A percentile compares a stretch with the other conserved stretches of the same genome.
These are phyloP conservation scores for Ctenodactylus gundi DNA, from an alignment of 2,113 vertebrate genomes.

Conservation along the genomic window DNA sequence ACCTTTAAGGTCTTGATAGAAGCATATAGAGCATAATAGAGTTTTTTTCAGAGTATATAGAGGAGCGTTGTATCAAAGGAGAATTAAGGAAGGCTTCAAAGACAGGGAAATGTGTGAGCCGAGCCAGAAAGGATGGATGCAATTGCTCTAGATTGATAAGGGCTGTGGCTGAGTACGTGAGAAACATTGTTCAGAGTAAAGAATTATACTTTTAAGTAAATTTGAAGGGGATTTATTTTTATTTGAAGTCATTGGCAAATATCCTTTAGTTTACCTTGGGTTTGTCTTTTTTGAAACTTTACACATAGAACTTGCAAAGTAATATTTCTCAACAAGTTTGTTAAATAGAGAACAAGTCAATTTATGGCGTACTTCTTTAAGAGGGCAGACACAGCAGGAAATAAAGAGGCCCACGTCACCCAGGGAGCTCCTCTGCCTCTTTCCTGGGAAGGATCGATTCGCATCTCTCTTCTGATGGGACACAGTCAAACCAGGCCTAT, in stretches of 20 bases:
- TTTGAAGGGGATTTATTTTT: not conserved
- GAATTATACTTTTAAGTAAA: not conserved
- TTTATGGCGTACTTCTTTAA: not conserved
- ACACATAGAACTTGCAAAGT: not conserved
- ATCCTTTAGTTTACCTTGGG: not conserved
- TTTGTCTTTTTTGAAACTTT: not conserved
- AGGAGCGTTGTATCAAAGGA: not conserved
- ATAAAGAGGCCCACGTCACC: not conserved
- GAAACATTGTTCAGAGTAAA: not conserved
- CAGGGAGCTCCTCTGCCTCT: not conserved
- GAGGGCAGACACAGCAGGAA: not conserved
- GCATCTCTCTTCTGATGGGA: not conserved
- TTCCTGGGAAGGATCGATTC: not conserved
- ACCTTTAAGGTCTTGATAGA: not conserved
- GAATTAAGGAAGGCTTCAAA: not conserved
- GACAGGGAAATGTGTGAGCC: not conserved
- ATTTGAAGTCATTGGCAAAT: not conserved
- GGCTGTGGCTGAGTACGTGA: not conserved
- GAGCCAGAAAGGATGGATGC: not conserved
- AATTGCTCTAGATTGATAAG: not conserved
- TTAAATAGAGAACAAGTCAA: not conserved
- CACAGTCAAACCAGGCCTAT: not conserved
- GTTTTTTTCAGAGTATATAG: not conserved
- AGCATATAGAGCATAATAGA: not conserved
- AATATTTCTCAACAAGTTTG: not conserved